These are phyloP conservation scores for Hexactinellida sp. DNA, from an alignment of 37 sponge, comb jelly and placozoan species.

Conservation along the genomic window DNA sequence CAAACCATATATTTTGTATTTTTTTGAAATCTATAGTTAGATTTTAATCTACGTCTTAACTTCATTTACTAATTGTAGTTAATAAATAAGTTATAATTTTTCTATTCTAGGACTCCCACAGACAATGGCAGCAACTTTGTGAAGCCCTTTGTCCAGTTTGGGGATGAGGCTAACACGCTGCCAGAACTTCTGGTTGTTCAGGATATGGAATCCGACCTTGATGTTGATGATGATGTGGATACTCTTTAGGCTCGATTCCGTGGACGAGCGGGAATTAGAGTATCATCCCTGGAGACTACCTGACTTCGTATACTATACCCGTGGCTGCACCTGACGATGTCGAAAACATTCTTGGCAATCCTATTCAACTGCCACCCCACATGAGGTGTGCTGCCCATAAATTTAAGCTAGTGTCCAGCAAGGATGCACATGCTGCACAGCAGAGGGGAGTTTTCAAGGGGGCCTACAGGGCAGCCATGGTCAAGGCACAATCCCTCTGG, in stretches of 20 bases:
- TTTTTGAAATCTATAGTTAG: too few relatives aligned
- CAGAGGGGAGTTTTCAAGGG: not conserved
- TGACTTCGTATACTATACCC: not conserved
- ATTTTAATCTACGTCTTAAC: not conserved
- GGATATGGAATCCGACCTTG: not conserved
- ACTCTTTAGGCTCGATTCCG: not conserved
- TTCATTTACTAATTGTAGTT: not conserved
- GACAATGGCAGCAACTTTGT: not conserved
- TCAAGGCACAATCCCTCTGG: not conserved
- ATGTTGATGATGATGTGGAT: not conserved
- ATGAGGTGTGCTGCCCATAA: not conserved
- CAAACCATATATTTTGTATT: too few relatives aligned
- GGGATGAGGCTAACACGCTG: not conserved
- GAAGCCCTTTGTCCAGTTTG: not conserved
- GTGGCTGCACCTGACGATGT: not conserved
- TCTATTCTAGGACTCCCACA: not conserved
- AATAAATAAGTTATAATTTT: not conserved
- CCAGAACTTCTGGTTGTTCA: not conserved
- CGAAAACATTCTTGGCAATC: not conserved
- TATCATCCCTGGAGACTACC: not conserved
- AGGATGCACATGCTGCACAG: not conserved
- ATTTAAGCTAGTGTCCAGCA: not conserved
- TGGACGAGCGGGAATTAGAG: not conserved
- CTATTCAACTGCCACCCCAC: not conserved
- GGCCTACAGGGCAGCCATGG: not conserved